Base-by-base conservation (phyloP, 2,797 vertebrate species). In the Enteromius unitaeniatus region DNA sequence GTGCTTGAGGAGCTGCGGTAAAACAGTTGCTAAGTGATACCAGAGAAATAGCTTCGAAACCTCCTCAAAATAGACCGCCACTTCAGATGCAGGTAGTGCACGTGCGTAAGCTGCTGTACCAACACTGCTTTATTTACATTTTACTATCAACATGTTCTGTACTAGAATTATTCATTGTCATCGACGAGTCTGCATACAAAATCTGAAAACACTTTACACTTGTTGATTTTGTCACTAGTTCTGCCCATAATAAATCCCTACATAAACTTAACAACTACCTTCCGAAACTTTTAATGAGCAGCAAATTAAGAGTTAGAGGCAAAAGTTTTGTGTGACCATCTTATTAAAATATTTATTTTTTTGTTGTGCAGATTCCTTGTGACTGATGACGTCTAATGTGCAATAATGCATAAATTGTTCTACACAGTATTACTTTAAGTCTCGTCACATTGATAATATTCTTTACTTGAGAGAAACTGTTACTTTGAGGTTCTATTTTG, bases 21-120 rank as follows among this genome's bases (percentile, higher is more conserved):
- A 89, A 86, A 89, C 82, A 81, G 90, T 93, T 92, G 90, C 92
- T 91, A 91, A 92, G 93, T 91, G 90, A 92, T 69, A 2, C 86
- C 82, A 70, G 26, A 60, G 47, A 51, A 62, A 74, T 55, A 21
- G n/a, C 26, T 26, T 77, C 31, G 62, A 72, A 81, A 58, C 31
- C 53, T 47, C 45, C 21, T 78, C 34, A 73, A 72, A 60, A 60
- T 19, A 40, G n/a, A 28, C 55, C 53, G 82, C 3, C 37, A 49
- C 19, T 64, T 45, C 31, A 53, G 34, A 53, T 76, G 11, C 58
- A 26, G 14, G n/a, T 65, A 55, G 23, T 40, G 28, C 53, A 45
- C 11, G 4, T 77, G 60, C 14, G 45, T 77, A 77, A 28, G 42
- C 11, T 72, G 53, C 34, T 21, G 19, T 72, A 58, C 64, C 65